A percentile compares a stretch with the other conserved stretches of the same genome.
phyloP scores from a whole-genome alignment of 2,888 invertebrate genomes.

The Conops quadrifasciatus region DNA sequence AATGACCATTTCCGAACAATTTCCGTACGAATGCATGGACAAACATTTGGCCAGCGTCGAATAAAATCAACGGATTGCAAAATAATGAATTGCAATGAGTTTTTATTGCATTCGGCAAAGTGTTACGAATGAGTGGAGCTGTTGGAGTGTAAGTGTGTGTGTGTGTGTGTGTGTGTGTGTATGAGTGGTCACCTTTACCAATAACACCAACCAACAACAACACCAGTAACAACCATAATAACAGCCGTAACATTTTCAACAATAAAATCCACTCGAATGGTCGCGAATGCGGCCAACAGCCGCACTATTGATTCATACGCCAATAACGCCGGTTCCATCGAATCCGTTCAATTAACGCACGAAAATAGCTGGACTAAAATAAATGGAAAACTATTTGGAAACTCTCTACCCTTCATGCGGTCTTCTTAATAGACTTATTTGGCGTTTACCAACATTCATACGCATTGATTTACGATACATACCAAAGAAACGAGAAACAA shows the following conservation, averaged over 20 bases:
- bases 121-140: background rate
- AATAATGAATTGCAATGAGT: constrained; percentile 51
- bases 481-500: too few species aligned
- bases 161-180: background rate
- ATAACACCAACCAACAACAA: constrained; percentile 29
- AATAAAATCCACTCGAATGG: constrained; percentile 22
- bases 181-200: background rate
- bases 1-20: constrained; percentile 11
- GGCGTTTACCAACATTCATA: too few species aligned
- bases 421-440: background rate
- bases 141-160: background rate
- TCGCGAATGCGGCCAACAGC: constrained; percentile 14
- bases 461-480: too few species aligned
- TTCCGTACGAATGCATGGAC: constrained; percentile 12
- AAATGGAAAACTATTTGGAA: constrained; percentile 29
- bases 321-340: background rate
- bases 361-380: constrained; percentile 36
- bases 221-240: constrained; percentile 11
- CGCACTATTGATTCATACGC: background rate
- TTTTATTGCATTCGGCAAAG: constrained; percentile 41
- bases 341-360: constrained; percentile 42
- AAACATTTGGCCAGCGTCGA: background rate
- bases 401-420: background rate
- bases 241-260: background rate
- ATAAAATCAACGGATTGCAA: constrained; percentile 47